These are phyloP conservation scores for Acipenser oxyrinchus DNA, from an alignment of 2,797 vertebrate genomes.

Conservation along the genomic window DNA sequence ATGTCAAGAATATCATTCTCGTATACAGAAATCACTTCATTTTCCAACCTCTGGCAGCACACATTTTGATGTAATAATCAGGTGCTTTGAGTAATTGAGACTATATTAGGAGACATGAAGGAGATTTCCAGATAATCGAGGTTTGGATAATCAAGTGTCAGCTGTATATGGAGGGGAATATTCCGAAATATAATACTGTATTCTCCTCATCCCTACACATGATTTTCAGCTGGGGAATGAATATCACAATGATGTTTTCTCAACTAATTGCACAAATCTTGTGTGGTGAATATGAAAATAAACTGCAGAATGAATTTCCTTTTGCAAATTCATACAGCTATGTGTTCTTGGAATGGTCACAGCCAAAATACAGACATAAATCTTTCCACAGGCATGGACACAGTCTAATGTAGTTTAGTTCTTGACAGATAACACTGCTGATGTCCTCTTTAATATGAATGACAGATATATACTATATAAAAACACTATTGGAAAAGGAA, in stretches of 20 bases:
- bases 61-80: too few species aligned
- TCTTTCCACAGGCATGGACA: background rate
- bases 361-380: background rate
- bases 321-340: conserved; percentile 5
- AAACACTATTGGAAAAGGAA: conserved; percentile 12
- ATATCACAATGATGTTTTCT: conserved; percentile 9
- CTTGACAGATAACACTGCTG: background rate
- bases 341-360: background rate
- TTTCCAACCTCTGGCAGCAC: too few species aligned
- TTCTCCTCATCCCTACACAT: conserved; percentile 1
- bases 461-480: background rate
- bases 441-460: background rate
- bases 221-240: background rate
- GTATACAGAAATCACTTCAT: too few species aligned
- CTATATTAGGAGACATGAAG: too few species aligned
- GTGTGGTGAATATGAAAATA: background rate
- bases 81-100: too few species aligned
- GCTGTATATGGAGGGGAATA: conserved; percentile 1
- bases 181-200: background rate
- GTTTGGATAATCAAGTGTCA: conserved; percentile 7
- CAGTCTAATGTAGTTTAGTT: background rate
- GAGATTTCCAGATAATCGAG: too few species aligned
- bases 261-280: too few species aligned
- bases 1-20: too few species aligned
- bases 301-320: background rate